Evolutionary conservation across 23 tunicate species (phyloP).

Genomic region (Ascidia mentula): DNA sequence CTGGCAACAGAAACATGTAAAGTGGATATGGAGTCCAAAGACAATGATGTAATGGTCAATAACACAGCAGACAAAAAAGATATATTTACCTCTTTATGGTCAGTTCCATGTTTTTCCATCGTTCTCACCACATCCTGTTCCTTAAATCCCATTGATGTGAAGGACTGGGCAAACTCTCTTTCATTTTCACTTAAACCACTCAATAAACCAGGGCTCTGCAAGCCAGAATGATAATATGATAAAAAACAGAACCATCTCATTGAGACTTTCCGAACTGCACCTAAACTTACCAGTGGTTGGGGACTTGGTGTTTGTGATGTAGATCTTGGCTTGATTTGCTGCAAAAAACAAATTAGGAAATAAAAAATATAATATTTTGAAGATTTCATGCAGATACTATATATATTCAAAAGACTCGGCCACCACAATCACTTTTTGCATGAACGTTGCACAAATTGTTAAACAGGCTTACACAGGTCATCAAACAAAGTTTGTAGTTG

Average conservation of each 20-base stretch:
- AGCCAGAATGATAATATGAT: not conserved
- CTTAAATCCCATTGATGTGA: constrained; percentile 70
- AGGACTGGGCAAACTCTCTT: constrained; percentile 39
- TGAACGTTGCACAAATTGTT: not conserved
- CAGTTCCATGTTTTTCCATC: constrained; percentile 62
- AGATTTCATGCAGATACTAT: not conserved
- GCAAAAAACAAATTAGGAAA: no score
- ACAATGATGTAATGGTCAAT: no score
- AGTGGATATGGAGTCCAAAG: no score
- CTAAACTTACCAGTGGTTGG: not conserved
- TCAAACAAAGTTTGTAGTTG: no score
- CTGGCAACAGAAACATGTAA: no score
- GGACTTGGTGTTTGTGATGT: no score
- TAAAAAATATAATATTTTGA: not conserved
- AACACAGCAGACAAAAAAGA: no score
- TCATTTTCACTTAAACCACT: constrained; percentile 40
- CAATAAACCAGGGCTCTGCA: constrained; percentile 30
- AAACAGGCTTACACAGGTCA: no score
- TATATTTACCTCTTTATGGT: constrained; percentile 55
- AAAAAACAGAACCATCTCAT: not conserved
- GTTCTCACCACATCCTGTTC: constrained; percentile 44
- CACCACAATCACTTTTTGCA: not conserved
- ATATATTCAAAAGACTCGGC: not conserved
- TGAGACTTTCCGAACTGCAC: no score
- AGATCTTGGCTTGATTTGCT: constrained; percentile 4